These are phyloP conservation scores for Arctopsyche grandis DNA, from an alignment of 1,140 invertebrate species.

Conservation along the genomic window DNA sequence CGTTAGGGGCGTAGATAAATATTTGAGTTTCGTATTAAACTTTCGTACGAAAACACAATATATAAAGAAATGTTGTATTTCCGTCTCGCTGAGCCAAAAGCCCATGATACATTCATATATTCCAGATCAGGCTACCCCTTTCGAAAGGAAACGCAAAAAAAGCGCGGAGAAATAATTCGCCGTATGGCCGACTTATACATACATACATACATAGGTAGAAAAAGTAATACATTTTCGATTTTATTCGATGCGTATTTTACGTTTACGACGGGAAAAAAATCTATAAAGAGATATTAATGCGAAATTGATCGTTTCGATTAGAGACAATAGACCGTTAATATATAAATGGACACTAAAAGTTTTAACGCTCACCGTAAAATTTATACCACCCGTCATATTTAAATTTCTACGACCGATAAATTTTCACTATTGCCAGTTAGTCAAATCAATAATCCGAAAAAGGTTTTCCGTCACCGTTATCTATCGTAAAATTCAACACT, in stretches of 20 bases:
- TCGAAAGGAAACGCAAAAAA: not conserved
- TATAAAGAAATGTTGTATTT: not conserved
- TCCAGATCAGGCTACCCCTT: not conserved
- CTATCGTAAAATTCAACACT: conserved; percentile 6
- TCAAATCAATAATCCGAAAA: conserved; percentile 8
- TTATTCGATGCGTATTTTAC: no score
- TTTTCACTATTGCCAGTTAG: conserved; percentile 12
- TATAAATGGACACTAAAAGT: conserved; percentile 13
- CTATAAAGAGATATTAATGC: not conserved
- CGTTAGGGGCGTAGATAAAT: not conserved
- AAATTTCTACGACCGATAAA: conserved; percentile 20
- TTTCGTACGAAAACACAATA: conserved; percentile 7
- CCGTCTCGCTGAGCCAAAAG: not conserved
- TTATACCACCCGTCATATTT: conserved; percentile 3
- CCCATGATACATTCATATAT: not conserved
- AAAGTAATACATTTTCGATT: no score
- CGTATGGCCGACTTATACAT: no score
- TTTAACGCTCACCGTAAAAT: conserved; percentile 15
- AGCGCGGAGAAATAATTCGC: not conserved
- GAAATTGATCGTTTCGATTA: conserved; percentile 1
- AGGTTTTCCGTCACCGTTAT: not conserved
- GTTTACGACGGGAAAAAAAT: no score
- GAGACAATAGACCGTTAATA: conserved; percentile 19
- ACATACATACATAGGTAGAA: no score
- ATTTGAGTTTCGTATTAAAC: conserved; percentile 27